Conservation (phyloP, 2,797 vertebrate genomes). For the Lepidocolaptes lacrymiger region DNA sequence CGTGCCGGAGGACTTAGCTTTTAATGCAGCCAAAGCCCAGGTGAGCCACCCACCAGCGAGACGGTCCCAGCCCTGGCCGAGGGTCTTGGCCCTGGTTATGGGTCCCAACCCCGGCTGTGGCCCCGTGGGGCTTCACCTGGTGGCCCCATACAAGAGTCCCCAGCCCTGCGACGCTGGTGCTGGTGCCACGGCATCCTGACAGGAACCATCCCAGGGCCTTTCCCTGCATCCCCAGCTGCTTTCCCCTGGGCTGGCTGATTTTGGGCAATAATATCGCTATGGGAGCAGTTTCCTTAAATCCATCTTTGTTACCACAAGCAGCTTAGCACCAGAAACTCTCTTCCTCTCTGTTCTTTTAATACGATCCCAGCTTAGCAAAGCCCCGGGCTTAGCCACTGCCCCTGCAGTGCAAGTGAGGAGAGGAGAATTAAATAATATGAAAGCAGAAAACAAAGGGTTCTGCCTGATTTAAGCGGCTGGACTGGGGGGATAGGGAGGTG, state of each 20-base stretch:
- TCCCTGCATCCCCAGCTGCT: neutral
- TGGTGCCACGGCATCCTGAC: neutral
- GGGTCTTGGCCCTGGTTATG: fast-evolving
- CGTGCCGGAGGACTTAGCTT: neutral
- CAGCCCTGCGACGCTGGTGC: neutral
- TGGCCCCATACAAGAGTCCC: neutral
- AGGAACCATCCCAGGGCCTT: neutral
- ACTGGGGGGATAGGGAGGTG: too few relatives aligned
- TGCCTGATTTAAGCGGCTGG: neutral
- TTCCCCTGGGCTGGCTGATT: neutral
- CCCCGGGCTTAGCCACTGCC: conserved; percentile 38
- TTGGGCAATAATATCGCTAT: conserved; percentile 14
- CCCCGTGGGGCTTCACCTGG: fast-evolving
- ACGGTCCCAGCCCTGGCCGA: neutral
- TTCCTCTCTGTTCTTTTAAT: conserved; percentile 63
- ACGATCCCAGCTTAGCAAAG: conserved; percentile 48
- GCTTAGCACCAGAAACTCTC: conserved; percentile 64
- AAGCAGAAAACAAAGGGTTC: conserved; percentile 50
- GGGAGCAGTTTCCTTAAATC: conserved; percentile 61
- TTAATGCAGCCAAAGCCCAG: conserved; percentile 28
- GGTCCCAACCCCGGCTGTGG: neutral
- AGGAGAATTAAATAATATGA: conserved; percentile 45
- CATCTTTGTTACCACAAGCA: conserved; percentile 65
- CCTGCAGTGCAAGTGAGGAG: conserved; percentile 66
- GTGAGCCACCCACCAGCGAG: neutral